A percentile compares a stretch with the other conserved stretches of the same genome.
These are phyloP conservation scores for Cisticola juncidis DNA, from an alignment of 2,113 vertebrate species.

Conservation along the genomic window DNA sequence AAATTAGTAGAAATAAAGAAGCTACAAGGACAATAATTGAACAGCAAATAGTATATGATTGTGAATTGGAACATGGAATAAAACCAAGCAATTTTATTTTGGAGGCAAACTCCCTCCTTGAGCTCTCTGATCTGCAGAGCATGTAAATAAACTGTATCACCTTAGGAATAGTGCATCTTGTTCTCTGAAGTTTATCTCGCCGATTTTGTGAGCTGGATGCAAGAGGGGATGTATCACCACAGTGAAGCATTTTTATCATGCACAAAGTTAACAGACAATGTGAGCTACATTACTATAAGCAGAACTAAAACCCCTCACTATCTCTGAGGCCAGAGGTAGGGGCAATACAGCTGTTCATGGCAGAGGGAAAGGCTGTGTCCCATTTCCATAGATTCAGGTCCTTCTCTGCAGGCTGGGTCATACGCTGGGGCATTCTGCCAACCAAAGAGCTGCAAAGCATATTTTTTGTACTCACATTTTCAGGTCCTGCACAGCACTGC, in stretches of 20 bases:
- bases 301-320: neutral
- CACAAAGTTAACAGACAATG: neutral
- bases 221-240: neutral
- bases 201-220: neutral
- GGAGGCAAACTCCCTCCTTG: neutral
- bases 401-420: neutral
- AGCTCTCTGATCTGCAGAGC: neutral
- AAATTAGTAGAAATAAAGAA: neutral
- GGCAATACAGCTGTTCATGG: neutral
- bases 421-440: neutral
- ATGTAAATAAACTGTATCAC: neutral
- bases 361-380: neutral
- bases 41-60: neutral
- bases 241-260: neutral
- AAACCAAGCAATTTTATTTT: neutral
- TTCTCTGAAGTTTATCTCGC: neutral
- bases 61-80: neutral
- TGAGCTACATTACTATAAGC: neutral
- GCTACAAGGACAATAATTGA: neutral
- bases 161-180: neutral
- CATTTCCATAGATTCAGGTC: neutral
- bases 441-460: neutral
- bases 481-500: constrained; percentile 4
- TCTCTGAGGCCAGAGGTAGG: neutral
- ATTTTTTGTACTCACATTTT: neutral